phyloP scores from a whole-genome alignment of 2,888 invertebrate genomes.

The Hirtodrosophila duncani region DNA sequence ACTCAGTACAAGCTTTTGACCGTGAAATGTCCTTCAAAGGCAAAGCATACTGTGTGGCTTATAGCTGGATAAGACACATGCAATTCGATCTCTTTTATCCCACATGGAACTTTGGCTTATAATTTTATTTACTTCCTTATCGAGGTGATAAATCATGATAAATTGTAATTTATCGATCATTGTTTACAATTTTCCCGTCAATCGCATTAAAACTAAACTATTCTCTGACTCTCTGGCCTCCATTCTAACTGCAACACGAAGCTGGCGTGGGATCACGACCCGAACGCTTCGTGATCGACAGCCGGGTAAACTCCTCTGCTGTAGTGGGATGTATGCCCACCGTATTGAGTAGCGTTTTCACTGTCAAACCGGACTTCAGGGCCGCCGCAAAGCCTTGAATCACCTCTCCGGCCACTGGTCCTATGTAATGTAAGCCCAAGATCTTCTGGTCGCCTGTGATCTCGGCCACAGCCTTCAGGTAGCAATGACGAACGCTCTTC shows the following conservation, averaged over 20 bases:
- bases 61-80: too few species aligned
- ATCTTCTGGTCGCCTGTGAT: slow-evolving; percentile 84
- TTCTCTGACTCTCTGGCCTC: too few species aligned
- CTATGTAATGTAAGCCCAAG: slow-evolving; percentile 93
- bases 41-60: too few species aligned
- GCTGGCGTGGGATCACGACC: slow-evolving; percentile 92
- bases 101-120: too few species aligned
- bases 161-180: too few species aligned
- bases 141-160: not conserved
- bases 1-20: slow-evolving; percentile 3
- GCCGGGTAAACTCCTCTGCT: slow-evolving; percentile 93
- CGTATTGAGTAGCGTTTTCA: slow-evolving; percentile 86
- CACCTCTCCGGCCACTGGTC: slow-evolving; percentile 94
- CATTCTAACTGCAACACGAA: slow-evolving; percentile 95
- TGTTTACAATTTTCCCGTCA: too few species aligned
- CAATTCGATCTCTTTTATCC: too few species aligned
- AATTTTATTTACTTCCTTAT: not conserved
- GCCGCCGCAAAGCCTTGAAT: slow-evolving; percentile 95
- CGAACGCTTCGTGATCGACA: slow-evolving; percentile 93
- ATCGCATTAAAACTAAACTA: too few species aligned
- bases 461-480: slow-evolving; percentile 89
- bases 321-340: slow-evolving; percentile 95
- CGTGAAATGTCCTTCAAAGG: slow-evolving; percentile 10
- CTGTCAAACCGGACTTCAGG: slow-evolving; percentile 89
- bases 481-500: slow-evolving; percentile 90